Conservation (phyloP, 2,888 invertebrate species). For the Horisme vitalbata region DNA sequence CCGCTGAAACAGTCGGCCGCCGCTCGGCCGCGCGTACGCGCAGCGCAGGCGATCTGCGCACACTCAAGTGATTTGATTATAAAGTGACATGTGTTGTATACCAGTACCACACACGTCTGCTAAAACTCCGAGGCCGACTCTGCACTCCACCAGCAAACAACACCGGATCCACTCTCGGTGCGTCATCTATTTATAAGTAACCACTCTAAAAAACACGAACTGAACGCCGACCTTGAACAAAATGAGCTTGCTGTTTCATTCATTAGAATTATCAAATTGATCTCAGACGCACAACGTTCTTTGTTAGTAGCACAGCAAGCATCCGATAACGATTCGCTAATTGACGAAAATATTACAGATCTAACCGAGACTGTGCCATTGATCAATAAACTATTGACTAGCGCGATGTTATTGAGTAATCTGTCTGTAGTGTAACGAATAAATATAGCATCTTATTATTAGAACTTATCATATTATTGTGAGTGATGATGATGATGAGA, state of each 20-base stretch:
- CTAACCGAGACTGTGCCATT: slow-evolving; percentile 38
- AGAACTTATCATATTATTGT: no score
- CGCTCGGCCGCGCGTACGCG: slow-evolving; percentile 69
- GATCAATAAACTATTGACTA: slow-evolving; percentile 53
- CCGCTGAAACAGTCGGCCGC: slow-evolving; percentile 64
- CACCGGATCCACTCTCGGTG: slow-evolving; percentile 63
- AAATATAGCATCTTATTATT: no score
- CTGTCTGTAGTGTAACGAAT: no score
- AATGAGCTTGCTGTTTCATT: slow-evolving; percentile 54
- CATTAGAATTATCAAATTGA: slow-evolving; percentile 53
- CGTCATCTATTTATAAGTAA: slow-evolving; percentile 66
- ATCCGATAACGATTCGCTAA: slow-evolving; percentile 51
- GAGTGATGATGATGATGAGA: no score
- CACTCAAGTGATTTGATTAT: slow-evolving; percentile 41
- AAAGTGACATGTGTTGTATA: slow-evolving; percentile 28
- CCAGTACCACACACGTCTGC: slow-evolving; percentile 29
- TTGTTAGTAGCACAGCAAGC: no score
- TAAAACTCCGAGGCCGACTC: slow-evolving; percentile 44
- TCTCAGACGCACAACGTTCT: slow-evolving; percentile 39
- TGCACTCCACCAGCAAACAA: slow-evolving; percentile 37
- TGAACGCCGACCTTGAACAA: slow-evolving; percentile 59
- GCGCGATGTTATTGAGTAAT: slow-evolving; percentile 40
- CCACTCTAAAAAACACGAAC: slow-evolving; percentile 43
- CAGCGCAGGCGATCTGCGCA: slow-evolving; percentile 57
- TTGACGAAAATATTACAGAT: slow-evolving; percentile 57